Percentiles rank a stretch among this genome's conserved stretches.
phyloP scores from a whole-genome alignment of 2,797 vertebrate genomes.

The Mico argentatus region DNA sequence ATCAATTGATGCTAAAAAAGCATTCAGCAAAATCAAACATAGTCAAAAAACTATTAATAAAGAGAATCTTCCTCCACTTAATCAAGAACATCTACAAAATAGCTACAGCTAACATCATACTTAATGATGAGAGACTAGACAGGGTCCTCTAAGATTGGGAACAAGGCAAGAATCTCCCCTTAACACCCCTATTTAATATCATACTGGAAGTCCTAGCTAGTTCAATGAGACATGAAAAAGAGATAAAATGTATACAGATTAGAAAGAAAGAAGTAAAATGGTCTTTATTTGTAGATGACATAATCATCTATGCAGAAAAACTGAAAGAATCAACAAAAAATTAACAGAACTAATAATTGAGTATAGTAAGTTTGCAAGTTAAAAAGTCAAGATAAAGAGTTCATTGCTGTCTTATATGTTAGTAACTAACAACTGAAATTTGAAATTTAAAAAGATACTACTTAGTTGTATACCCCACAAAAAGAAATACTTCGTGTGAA shows the following conservation, averaged over 20 bases:
- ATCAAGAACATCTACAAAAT: not conserved
- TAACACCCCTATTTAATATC: not conserved
- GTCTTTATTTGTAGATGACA: not conserved
- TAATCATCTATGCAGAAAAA: not conserved
- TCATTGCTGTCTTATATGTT: not conserved
- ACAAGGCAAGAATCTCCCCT: not conserved
- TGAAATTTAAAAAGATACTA: not conserved
- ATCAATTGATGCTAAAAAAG: not conserved
- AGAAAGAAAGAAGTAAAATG: not conserved
- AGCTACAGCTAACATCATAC: not conserved
- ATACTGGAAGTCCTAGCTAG: not conserved
- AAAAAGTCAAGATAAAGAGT: not conserved
- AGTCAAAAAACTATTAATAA: not conserved
- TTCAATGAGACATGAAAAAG: not conserved
- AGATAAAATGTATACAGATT: not conserved
- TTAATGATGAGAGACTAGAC: not conserved
- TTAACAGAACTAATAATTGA: not conserved
- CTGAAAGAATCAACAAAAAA: not conserved
- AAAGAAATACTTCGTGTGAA: not conserved
- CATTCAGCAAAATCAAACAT: not conserved
- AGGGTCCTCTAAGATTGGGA: not conserved
- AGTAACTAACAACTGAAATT: not conserved
- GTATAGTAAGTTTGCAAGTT: not conserved
- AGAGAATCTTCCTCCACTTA: not conserved
- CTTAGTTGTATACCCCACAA: not conserved